Evolutionary conservation across 2,113 vertebrate species (phyloP), one percentile per base, ranked within the genome.

Genomic region (Halichoeres trimaculatus): DNA sequence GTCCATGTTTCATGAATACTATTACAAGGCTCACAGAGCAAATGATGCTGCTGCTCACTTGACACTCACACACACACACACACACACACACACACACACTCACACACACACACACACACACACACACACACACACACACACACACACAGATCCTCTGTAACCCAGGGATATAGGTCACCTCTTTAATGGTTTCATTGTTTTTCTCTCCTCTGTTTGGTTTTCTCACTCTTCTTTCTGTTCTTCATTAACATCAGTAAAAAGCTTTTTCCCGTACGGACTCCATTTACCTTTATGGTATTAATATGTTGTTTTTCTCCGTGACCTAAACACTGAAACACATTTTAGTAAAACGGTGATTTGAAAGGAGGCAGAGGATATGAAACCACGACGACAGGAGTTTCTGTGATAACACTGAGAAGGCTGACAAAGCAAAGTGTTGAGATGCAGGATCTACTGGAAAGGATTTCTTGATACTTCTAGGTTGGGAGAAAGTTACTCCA

Each of bases 141-240:
- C 68, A 65, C 69, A 56, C 61, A 66, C 77, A 73, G 59, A 55
- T 70, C 38, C 55, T 55, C 55, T 62, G 68, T 81, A 76, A 88
- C 86, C 89, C 68, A 78, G 74, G 85, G 86, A 84, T 89, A 82
- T 88, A 86, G 92, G 90, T 91, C 90, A 90, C 78, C 90, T 84
- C 72, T 83, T 89, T 85, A 52, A 52, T 79, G 71, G 40, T 14
- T 41, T 56, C 63, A n/a, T 45, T 40, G 52, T 48, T 60, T 70
- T 50, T 9, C 23, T 74, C 54, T 67, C 26, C n/a, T 59, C 38
- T 68, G 36, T 59, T 70, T 56, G 50, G 36, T 61, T 57, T 60
- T 64, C 45, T 56, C 20, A 4, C 24, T 30, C 34, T 54, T 17
- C 1, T 8, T 67, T 20, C 55, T 53, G 62, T 41, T 67, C 54